Evolutionary conservation across 2,113 vertebrate genomes (phyloP), one percentile per base, ranked within the genome.

Genomic region (Cervus canadensis): DNA sequence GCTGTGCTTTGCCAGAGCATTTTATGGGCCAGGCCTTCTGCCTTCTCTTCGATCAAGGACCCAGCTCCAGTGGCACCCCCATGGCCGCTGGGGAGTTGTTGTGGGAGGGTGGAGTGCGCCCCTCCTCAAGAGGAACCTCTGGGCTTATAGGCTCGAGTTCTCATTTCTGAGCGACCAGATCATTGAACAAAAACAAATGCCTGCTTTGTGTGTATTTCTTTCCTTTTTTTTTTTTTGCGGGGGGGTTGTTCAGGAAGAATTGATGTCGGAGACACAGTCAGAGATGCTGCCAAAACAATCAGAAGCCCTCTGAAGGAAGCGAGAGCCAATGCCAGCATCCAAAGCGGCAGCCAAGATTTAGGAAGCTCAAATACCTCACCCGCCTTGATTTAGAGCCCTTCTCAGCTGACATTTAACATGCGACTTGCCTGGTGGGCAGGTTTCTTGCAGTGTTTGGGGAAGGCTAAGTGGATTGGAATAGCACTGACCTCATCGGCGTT

Each of bases 381-480:
- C 90, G 89, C 96, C 97, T 95, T 93, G 96, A 94, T 97, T 98
- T 97, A 98, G 98, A 97, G 94, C 96, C 86, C 97, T 98, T 97
- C 97, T 96, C 97, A 89, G 86, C 1, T 79, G 97, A 97, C 98
- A 98, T 96, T 98, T 98, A 97, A 97, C 96, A 98, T 94, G 95
- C 0, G 25, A 50, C 86, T 91, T 36, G 2, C 85, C 94, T 96
- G 97, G 97, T 88, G 95, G 97, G 98, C 92, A 97, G 97, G 98
- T 93, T 98, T 98, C 97, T 89, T 0, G 1, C 0, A 2, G 52
- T 97, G 97, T 98, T 98, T 98, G 94, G 94, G 97, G 97, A 98
- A 98, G 98, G 98, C 97, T 98, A 96, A 98, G 90, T 59, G 98
- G 98, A 98, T 97, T 97, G 98, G 33, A 4, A 95, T 54, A 86